Evolutionary conservation across 2,797 vertebrate species (phyloP), one percentile per base, ranked within the genome.

Genomic region (Corythornis leucogaster): DNA sequence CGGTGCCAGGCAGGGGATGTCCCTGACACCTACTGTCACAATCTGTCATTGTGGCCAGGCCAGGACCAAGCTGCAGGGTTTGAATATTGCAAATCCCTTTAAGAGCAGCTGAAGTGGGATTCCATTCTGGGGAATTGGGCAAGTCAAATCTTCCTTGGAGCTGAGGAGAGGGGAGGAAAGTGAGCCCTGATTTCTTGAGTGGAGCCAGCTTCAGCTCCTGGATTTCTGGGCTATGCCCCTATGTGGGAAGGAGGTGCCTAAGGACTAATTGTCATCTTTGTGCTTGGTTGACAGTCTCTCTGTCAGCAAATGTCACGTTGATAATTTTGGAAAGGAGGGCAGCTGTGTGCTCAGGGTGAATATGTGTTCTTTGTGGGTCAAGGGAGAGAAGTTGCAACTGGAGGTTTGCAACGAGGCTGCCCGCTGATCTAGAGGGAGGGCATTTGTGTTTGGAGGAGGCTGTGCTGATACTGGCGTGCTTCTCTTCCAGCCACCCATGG

Each of bases 401-500:
- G 28, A 86, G 61, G 9, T 15, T 42, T 84, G 20, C 45, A 58
- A 51, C 28, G 53, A 42, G 16, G 45, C 45, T 70, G 9, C 28
- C 30, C 12, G 3, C 43, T 81, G 64, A 15, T 68, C 25, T 8
- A 3, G 3, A 6, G 48, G 51, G 9, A 38, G 12, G 40, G 28
- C 15, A 12, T 9, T 19, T 80, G 50, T 7, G 4, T 76, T 76
- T 35, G 31, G 33, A 62, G 51, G 63, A 43, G 7, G 7, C 66
- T 57, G 19, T 89, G 80, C 82, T 96, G 85, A 89, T 85, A 5
- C 45, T 16, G 30, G 19, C 50, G 9, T 90, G n/a, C 58, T 94
- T 97, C 42, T 96, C 4, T 98, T 97, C 11, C 97, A 99, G 99
- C 99, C 99, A 28, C 99, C 99, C 13, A 99, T 99, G 97, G 97